A percentile compares a stretch with the other conserved stretches of the same genome.
phyloP scores from a whole-genome alignment of 1,140 invertebrate species.

The Lutraria rhynchaena region DNA sequence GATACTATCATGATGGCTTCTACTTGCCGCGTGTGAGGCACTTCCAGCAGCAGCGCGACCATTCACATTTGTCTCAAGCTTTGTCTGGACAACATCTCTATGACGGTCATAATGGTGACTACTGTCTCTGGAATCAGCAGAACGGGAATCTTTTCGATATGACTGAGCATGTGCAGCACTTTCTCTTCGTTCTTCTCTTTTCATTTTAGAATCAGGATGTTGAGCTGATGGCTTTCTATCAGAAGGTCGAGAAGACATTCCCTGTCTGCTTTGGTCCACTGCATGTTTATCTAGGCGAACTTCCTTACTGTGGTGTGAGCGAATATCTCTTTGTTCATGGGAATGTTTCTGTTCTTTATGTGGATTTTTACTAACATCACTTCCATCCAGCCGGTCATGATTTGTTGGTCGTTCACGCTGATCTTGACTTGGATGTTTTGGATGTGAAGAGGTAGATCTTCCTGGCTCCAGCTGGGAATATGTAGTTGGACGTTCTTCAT shows the following conservation, averaged over 20 bases:
- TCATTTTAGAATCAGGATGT: conserved; percentile 20
- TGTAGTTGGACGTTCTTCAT: not conserved
- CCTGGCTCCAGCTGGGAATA: not conserved
- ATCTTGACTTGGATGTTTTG: conserved; percentile 47
- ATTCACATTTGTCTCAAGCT: conserved; percentile 26
- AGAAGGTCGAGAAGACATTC: conserved; percentile 1
- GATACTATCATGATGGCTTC: conserved; percentile 23
- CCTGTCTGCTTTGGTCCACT: not conserved
- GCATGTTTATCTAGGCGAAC: not conserved
- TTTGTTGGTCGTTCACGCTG: conserved; percentile 30
- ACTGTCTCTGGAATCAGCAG: conserved; percentile 17
- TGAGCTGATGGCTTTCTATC: not conserved
- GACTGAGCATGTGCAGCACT: not conserved
- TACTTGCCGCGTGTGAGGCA: not conserved
- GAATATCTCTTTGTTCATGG: conserved; percentile 12
- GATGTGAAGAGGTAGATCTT: conserved; percentile 31
- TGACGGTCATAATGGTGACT: not conserved
- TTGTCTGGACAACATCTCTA: conserved; percentile 15
- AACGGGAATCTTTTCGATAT: conserved; percentile 21
- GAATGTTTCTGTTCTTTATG: conserved; percentile 2
- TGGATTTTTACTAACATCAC: not conserved
- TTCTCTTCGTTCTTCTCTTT: conserved; percentile 15
- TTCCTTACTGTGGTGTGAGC: conserved; percentile 9
- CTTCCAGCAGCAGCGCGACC: conserved; percentile 14
- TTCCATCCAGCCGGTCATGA: not conserved